Percentiles rank a stretch among this genome's conserved stretches.
These are phyloP conservation scores for Temnopleurus reevesii DNA, from an alignment of 53 echinoderm and acorn worm genomes.

Conservation along the genomic window DNA sequence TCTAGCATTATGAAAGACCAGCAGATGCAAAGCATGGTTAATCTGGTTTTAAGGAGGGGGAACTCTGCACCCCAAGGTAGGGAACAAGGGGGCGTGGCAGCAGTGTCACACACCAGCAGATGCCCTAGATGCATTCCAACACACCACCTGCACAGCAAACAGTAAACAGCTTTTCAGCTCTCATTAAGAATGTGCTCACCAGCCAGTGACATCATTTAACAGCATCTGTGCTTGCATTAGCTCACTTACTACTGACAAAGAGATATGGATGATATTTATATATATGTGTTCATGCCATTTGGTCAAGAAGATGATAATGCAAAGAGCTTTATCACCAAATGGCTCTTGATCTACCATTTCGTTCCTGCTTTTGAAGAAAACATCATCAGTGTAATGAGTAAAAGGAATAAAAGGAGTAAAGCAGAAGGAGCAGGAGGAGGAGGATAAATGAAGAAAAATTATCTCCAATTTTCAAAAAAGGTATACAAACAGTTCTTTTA, in stretches of 20 bases:
- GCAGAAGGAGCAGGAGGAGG: background rate
- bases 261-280: background rate
- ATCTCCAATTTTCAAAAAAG: background rate
- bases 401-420: background rate
- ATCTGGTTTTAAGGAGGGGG: too few species aligned
- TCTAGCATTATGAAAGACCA: too few species aligned
- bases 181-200: background rate
- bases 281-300: too few species aligned
- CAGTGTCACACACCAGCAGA: too few species aligned
- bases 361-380: background rate
- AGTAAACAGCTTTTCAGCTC: background rate
- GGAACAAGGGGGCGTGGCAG: too few species aligned
- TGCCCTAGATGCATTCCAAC: too few species aligned
- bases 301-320: too few species aligned
- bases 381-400: background rate
- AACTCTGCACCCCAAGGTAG: too few species aligned
- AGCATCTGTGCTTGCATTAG: background rate
- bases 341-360: background rate
- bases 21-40: too few species aligned
- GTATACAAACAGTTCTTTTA: slow-evolving; percentile 28
- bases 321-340: too few species aligned
- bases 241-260: background rate
- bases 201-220: background rate
- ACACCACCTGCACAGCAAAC: too few species aligned
- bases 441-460: too few species aligned